phyloP scores from a whole-genome alignment of 2,797 vertebrate species.

The Clamator glandarius region DNA sequence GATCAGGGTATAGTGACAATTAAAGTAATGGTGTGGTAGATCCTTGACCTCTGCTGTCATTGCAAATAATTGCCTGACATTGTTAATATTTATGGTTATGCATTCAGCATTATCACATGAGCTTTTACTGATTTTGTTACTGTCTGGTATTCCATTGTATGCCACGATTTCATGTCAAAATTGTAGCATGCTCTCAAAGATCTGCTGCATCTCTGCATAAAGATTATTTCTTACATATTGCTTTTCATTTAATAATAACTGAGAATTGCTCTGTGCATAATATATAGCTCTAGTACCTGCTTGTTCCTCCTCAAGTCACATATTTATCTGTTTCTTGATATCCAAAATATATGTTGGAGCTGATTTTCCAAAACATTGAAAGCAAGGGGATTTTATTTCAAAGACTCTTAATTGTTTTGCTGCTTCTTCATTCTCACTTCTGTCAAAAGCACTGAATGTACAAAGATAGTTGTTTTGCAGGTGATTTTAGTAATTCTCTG shows the following conservation, averaged over 20 bases:
- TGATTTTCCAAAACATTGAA: neutral
- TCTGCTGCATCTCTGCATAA: neutral
- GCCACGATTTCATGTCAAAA: neutral
- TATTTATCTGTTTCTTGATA: neutral
- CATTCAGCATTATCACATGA: neutral
- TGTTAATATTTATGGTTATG: neutral
- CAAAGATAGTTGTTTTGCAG: neutral
- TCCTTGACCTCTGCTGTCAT: constrained; percentile 12
- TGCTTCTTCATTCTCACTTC: neutral
- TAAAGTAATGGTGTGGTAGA: neutral
- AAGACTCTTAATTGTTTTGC: neutral
- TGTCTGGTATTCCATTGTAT: neutral
- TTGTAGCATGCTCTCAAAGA: neutral
- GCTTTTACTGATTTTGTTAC: neutral
- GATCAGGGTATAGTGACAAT: neutral
- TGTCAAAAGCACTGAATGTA: neutral
- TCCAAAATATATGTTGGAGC: neutral
- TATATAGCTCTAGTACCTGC: neutral
- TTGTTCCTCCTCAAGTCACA: neutral
- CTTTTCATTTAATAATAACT: neutral
- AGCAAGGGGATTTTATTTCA: neutral
- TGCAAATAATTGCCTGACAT: neutral
- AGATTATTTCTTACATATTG: neutral
- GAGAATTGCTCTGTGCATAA: neutral
- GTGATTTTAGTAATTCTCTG: neutral